Base-by-base conservation (phyloP, 2,797 vertebrate genomes). In the Macropus fuliginosus region DNA sequence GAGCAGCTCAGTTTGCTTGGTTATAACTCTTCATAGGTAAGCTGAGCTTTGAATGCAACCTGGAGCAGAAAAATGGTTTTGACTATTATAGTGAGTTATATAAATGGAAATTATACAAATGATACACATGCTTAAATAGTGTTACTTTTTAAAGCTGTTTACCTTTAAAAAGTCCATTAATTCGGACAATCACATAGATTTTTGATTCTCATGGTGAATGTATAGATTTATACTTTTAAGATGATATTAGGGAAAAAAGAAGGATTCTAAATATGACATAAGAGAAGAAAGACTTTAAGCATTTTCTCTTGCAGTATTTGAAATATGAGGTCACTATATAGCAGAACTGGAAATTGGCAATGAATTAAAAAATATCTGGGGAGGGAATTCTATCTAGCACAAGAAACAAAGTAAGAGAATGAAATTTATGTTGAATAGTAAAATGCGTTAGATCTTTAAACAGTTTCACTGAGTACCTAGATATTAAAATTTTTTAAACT, bases 61-160 rank as follows among this genome's bases (percentile, higher is more conserved):
- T 96, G n/a, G 1, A 62, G 46, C 31, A 93, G 57, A 92, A 97
- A 66, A 98, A 97, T 97, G 28, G 24, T 52, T 96, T 94, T 93
- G 18, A 92, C 62, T 91, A 95, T 94, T 52, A 95, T 8, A 92
- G 34, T 95, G 96, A 54, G 93, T 52, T 52, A 94, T 92, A 56
- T 5, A 74, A 21, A 91, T 91, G 93, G 94, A 97, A 96, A 16
- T 55, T 90, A 56, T 40, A 94, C 21, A 62, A 92, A 29, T 91
- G 95, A 91, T 1, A 11, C 90, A n/a, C 4, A 50, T 12, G 11
- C 62, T 28, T 21, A 5, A 97, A 91, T 92, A 91, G 46, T 92
- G 24, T 28, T 92, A 40, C 4, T 0, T 52, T 74, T 74, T 95
- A 56, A 56, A 93, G 5, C 5, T 66, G 13, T 55, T 81, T 34